Evolutionary conservation across 2,113 vertebrate species (phyloP), one percentile per base, ranked within the genome.

Genomic region (Aptenodytes forsteri): DNA sequence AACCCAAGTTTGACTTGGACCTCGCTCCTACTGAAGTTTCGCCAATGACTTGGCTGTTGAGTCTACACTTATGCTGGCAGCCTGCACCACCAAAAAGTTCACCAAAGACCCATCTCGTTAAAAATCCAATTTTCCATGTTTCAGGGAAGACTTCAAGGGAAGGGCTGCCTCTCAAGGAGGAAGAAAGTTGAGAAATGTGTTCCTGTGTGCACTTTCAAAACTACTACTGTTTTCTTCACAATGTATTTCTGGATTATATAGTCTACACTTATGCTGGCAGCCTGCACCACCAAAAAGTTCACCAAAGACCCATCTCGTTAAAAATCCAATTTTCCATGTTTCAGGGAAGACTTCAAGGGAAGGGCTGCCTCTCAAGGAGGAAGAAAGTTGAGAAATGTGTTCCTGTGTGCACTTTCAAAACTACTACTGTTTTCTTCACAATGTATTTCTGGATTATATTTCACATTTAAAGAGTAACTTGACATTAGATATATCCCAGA

Each of bases 1-100:
- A 91, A 89, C 21, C 3, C 6, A 79, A 96, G 88, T 93, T 59
- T 95, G 91, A 86, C 81, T 71, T 95, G 75, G 61, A 66, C 83
- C 88, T 91, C 3, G 0, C 27, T 66, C 40, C 64, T 54, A 22
- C 70, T 94, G 72, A 89, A n/a, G 26, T 34, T 89, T 72, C 23
- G 50, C 78, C 92, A 95, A 6, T 36, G 54, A 71, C 22, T 81
- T 81, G 46, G 83, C 72, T 94, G 27, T 55, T 88, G 56, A 84
- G 77, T 38, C 85, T 88, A 44, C 52, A 76, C 38, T 66, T 88
- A 87, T 0, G 6, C 4, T 77, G 55, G 36, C 58, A 90, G 47
- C 6, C 13, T 62, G 38, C 5, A 4, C 44, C 1, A 4, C 38
- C 30, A 46, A 49, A 58, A 89, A 76, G 38, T 27, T 61, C 49